phyloP scores from a whole-genome alignment of 2,888 invertebrate genomes.

The Nasonovia ribisnigri region DNA sequence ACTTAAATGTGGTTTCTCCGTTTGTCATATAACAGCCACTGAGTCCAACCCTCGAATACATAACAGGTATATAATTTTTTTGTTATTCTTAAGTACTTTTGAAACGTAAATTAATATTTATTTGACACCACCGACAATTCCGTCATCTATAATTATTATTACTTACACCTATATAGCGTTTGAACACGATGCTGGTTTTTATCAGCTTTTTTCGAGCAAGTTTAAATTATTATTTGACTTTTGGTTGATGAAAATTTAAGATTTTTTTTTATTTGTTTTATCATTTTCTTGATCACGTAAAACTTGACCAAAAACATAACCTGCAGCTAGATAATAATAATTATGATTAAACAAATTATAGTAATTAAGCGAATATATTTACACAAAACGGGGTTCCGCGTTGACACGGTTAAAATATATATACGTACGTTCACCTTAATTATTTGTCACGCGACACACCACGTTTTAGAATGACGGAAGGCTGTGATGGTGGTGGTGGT shows the following conservation, averaged over 20 bases:
- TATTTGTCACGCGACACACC: background rate
- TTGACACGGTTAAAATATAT: background rate
- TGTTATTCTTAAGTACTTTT: background rate
- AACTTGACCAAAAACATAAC: background rate
- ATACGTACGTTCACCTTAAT: background rate
- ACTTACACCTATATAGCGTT: background rate
- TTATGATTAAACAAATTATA: background rate
- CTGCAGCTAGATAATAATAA: background rate
- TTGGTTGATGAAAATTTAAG: background rate
- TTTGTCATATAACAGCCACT: background rate
- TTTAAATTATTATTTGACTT: background rate
- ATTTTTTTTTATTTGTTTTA: background rate
- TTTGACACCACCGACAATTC: background rate
- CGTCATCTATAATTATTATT: background rate
- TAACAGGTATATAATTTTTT: background rate
- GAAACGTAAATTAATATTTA: conserved; percentile 2
- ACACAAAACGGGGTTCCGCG: background rate
- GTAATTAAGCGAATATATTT: background rate
- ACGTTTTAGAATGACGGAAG: background rate
- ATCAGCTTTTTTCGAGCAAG: background rate
- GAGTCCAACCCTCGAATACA: background rate
- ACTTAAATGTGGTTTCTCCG: background rate
- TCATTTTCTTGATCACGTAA: background rate
- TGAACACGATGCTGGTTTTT: background rate
- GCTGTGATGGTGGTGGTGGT: background rate